phyloP scores from a whole-genome alignment of 2,113 vertebrate genomes.

The Phycodurus eques region DNA sequence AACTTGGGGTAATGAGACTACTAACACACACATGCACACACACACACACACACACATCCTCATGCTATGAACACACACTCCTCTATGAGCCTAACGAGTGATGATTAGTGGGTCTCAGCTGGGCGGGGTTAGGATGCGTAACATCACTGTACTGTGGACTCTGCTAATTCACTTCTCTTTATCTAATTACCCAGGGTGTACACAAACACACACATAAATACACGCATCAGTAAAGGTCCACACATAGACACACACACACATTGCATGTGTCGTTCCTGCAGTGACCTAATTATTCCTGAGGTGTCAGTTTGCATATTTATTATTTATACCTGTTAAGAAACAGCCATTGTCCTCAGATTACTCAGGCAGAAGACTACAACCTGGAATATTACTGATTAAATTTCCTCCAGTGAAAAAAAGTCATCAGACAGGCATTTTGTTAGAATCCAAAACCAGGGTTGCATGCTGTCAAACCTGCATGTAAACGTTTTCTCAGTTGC shows the following conservation, averaged over 20 bases:
- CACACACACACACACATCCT: constrained; percentile 24
- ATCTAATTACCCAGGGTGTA: constrained; percentile 85
- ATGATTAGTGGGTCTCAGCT: constrained; percentile 87
- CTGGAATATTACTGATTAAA: constrained; percentile 35
- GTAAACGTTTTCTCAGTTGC: constrained; percentile 1
- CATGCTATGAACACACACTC: constrained; percentile 21
- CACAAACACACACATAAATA: constrained; percentile 58
- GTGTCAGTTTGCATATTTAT: constrained; percentile 52
- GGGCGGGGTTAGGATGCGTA: constrained; percentile 79
- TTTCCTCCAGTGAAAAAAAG: constrained; percentile 24
- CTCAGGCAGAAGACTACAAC: constrained; percentile 32
- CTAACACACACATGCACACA: constrained; percentile 38
- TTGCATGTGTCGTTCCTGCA: constrained; percentile 49
- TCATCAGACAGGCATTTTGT: constrained; percentile 25
- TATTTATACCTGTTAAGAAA: constrained; percentile 53
- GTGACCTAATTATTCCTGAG: constrained; percentile 64
- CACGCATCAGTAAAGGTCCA: constrained; percentile 46
- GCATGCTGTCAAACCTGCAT: constrained; percentile 2
- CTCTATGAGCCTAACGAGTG: constrained; percentile 78
- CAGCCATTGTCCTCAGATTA: constrained; percentile 47
- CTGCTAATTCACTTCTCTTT: constrained; percentile 90
- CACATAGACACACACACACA: constrained; percentile 29
- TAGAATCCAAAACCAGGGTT: constrained; percentile 1
- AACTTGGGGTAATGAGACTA: constrained; percentile 38
- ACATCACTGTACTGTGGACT: constrained; percentile 85